Conservation (phyloP, 2,797 vertebrate genomes). For the Spinibarbus caldwelli region DNA sequence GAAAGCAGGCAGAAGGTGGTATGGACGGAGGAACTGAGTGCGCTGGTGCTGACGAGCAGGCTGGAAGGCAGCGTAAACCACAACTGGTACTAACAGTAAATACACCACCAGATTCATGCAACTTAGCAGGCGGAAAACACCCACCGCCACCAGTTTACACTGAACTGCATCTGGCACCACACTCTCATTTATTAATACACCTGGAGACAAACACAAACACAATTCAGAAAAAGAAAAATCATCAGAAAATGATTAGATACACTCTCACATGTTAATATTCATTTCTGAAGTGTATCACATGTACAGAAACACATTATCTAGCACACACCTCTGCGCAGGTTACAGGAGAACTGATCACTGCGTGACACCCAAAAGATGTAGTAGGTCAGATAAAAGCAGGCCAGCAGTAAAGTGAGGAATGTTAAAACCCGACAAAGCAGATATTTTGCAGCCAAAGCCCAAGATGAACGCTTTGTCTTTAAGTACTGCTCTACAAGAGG, state of each 20-base stretch:
- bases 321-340: slow-evolving; percentile 77
- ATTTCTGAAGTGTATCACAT: background rate
- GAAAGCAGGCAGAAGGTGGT: slow-evolving; percentile 90
- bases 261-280: background rate
- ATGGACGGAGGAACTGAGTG: slow-evolving; percentile 84
- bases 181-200: slow-evolving; percentile 85
- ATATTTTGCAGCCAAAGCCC: slow-evolving; percentile 83
- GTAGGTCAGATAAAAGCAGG: slow-evolving; percentile 87
- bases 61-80: slow-evolving; percentile 84
- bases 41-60: slow-evolving; percentile 84
- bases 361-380: slow-evolving; percentile 89
- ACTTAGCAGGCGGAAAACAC: slow-evolving; percentile 93
- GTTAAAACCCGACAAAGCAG: slow-evolving; percentile 84
- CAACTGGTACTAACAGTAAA: slow-evolving; percentile 79
- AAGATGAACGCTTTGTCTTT: slow-evolving; percentile 87
- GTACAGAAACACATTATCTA: background rate
- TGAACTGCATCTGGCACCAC: slow-evolving; percentile 81
- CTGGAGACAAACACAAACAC: slow-evolving; percentile 57
- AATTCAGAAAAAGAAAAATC: background rate
- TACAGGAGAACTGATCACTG: slow-evolving; percentile 91
- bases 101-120: slow-evolving; percentile 90
- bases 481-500: slow-evolving; percentile 96
- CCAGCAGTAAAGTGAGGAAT: slow-evolving; percentile 80
- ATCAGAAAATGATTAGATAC: background rate
- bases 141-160: slow-evolving; percentile 93